A percentile compares a stretch with the other conserved stretches of the same genome.
phyloP scores from a whole-genome alignment of 23 tunicate species.

The Botrylloides violaceus region DNA sequence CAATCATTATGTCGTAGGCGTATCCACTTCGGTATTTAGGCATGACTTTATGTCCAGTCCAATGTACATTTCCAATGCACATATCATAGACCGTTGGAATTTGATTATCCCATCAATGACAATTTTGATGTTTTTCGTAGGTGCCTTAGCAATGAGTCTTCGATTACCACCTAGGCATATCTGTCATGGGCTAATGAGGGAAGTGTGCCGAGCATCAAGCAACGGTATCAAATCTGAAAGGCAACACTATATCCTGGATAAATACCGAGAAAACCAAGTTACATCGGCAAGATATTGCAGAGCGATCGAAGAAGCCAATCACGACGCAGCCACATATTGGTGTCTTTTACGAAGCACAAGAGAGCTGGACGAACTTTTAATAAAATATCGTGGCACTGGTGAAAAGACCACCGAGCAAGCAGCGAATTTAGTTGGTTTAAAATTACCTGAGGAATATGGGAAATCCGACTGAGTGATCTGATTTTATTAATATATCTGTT shows the following conservation, averaged over 20 bases:
- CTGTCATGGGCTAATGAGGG: constrained; percentile 3
- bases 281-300: constrained; percentile 65
- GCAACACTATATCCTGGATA: constrained; percentile 1
- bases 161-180: neutral
- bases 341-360: constrained; percentile 51
- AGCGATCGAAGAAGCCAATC: constrained; percentile 56
- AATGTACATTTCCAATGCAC: too few species aligned
- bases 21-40: too few species aligned
- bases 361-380: constrained; percentile 38
- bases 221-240: constrained; percentile 7
- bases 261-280: constrained; percentile 28
- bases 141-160: neutral
- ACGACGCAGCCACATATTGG: constrained; percentile 71
- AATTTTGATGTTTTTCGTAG: neutral
- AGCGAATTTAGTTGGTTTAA: constrained; percentile 77
- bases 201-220: constrained; percentile 14
- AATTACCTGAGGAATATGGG: constrained; percentile 40
- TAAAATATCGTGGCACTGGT: constrained; percentile 34
- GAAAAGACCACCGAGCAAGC: constrained; percentile 66
- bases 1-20: too few species aligned
- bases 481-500: too few species aligned
- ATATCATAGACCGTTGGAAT: too few species aligned
- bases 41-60: too few species aligned
- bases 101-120: too few species aligned
- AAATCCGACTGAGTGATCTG: neutral